These are phyloP conservation scores for Drosophila paranaensis DNA, from an alignment of 2,888 invertebrate genomes.

Conservation along the genomic window DNA sequence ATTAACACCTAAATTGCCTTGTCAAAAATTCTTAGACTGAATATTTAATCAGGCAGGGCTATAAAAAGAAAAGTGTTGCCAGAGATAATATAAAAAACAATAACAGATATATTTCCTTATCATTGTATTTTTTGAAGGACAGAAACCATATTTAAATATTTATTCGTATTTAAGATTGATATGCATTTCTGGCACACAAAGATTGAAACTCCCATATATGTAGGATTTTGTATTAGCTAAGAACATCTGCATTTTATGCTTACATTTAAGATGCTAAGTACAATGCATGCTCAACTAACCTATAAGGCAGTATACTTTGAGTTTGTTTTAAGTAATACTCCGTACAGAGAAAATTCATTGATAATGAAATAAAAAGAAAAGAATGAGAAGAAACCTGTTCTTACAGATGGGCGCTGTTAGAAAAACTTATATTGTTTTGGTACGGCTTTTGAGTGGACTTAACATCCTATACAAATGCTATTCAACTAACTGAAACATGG, in stretches of 20 bases:
- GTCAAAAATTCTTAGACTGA: slow-evolving; percentile 19
- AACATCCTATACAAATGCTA: not conserved
- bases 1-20: slow-evolving; percentile 17
- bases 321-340: slow-evolving; percentile 24
- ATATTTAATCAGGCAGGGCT: not conserved
- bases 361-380: slow-evolving; percentile 2
- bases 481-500: slow-evolving; percentile 4
- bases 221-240: not conserved
- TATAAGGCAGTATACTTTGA: slow-evolving; percentile 57
- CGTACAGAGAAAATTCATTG: slow-evolving; percentile 1
- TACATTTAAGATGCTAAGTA: slow-evolving; percentile 39
- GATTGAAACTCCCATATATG: not conserved
- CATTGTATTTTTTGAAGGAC: not conserved
- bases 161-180: not conserved
- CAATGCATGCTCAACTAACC: slow-evolving; percentile 35
- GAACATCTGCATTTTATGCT: slow-evolving; percentile 13
- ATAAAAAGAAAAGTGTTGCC: not conserved
- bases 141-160: too few species aligned
- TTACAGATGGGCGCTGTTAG: not conserved
- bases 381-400: slow-evolving; percentile 21
- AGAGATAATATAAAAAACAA: not conserved
- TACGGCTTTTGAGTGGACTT: not conserved
- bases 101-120: not conserved
- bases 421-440: slow-evolving; percentile 1
- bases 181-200: not conserved